Evolutionary conservation across 2,113 vertebrate genomes (phyloP).

Genomic region (Haplotaxodon microlepis): DNA sequence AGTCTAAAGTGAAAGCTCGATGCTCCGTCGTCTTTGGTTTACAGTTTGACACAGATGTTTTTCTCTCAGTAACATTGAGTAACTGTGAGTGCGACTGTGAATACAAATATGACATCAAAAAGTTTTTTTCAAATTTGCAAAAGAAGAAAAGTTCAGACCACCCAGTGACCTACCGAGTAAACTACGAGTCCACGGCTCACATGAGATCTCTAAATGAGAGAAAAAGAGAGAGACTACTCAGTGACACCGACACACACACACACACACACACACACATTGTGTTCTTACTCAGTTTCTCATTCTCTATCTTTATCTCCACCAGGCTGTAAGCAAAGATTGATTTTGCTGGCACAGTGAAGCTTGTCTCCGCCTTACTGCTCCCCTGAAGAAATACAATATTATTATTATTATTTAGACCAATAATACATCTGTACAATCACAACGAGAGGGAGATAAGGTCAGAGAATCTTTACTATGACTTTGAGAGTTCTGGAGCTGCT

Average conservation of each 20-base stretch:
- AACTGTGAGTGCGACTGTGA: not conserved
- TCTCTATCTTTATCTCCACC: not conserved
- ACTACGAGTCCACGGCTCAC: not conserved
- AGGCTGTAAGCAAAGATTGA: not conserved
- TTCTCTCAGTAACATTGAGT: not conserved
- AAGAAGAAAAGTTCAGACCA: not conserved
- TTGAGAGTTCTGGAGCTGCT: not conserved
- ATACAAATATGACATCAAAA: not conserved
- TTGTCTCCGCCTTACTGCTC: not conserved
- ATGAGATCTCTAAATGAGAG: not conserved
- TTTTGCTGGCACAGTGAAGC: not conserved
- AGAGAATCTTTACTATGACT: not conserved
- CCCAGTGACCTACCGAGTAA: not conserved
- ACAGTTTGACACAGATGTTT: not conserved
- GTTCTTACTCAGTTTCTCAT: not conserved
- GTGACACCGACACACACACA: not conserved
- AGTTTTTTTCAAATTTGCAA: not conserved
- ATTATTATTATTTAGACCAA: not conserved
- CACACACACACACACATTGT: not conserved
- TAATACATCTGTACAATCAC: no score
- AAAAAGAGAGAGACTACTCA: not conserved
- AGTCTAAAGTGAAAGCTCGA: not conserved
- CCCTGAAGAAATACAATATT: not conserved
- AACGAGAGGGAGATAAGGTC: not conserved
- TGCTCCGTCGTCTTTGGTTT: not conserved